A percentile compares a stretch with the other conserved stretches of the same genome.
These are phyloP conservation scores for Sycophila texana DNA, from an alignment of 2,888 invertebrate genomes.

Conservation along the genomic window DNA sequence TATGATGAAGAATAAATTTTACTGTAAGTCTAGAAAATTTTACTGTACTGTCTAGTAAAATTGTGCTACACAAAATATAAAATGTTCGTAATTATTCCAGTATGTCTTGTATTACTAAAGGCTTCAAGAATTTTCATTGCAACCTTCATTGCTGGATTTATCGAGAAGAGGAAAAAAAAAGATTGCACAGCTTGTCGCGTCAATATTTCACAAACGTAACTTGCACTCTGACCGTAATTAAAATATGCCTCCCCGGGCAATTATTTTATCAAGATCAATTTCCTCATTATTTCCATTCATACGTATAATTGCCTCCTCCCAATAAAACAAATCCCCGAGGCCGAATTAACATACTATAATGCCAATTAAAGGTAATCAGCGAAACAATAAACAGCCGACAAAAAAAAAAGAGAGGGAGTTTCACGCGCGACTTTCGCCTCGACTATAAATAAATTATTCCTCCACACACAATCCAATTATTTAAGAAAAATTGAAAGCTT, in stretches of 20 bases:
- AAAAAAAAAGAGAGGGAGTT: conserved; percentile 1
- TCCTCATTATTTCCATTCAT: conserved; percentile 13
- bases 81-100: too few relatives aligned
- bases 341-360: conserved; percentile 11
- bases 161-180: too few relatives aligned
- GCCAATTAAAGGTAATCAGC: conserved; percentile 16
- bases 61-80: too few relatives aligned
- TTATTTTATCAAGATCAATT: conserved; percentile 26
- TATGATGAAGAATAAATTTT: too few relatives aligned
- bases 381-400: not conserved
- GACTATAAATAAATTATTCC: conserved; percentile 17
- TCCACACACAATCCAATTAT: conserved; percentile 19
- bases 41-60: too few relatives aligned
- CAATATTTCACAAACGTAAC: too few relatives aligned
- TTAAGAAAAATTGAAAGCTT: conserved; percentile 17
- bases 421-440: not conserved
- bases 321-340: not conserved
- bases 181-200: too few relatives aligned
- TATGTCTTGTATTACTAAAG: too few relatives aligned
- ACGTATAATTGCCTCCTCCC: conserved; percentile 5
- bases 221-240: conserved; percentile 5
- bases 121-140: too few relatives aligned
- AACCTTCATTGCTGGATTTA: too few relatives aligned
- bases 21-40: too few relatives aligned
- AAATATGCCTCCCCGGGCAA: conserved; percentile 2